Percentiles rank a stretch among this genome's conserved stretches.
Evolutionary conservation across 2,113 vertebrate genomes (phyloP).

Genomic region (Indicator indicator): DNA sequence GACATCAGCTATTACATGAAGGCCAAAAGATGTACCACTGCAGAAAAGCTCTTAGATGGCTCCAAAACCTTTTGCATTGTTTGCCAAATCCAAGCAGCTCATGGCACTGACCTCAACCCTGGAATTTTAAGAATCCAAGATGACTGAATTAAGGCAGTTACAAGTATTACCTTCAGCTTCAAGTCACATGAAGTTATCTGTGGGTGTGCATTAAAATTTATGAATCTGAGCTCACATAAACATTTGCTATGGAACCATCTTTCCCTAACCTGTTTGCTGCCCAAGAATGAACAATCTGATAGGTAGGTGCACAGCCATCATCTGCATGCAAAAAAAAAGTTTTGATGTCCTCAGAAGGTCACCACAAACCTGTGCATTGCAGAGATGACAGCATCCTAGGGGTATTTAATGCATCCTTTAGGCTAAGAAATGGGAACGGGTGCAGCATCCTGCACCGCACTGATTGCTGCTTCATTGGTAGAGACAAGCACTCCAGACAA

Average conservation of each 20-base stretch:
- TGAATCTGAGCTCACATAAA: conserved; percentile 13
- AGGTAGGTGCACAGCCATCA: neutral
- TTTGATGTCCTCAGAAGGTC: neutral
- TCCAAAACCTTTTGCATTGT: neutral
- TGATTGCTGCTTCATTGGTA: neutral
- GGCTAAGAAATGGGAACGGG: neutral
- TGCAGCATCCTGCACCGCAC: neutral
- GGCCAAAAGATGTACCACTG: neutral
- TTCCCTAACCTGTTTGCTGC: neutral
- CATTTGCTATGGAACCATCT: neutral
- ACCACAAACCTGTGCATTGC: rapidly evolving
- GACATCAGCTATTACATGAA: neutral
- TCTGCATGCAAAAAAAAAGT: neutral
- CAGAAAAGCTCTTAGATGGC: neutral
- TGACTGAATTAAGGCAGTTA: neutral
- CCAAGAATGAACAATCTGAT: neutral
- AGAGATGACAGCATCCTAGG: neutral
- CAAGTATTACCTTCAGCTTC: conserved; percentile 18
- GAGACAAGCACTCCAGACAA: neutral
- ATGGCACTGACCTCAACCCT: neutral
- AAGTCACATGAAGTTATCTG: conserved; percentile 25
- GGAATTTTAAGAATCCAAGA: neutral
- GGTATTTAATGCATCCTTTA: neutral
- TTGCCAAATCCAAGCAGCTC: neutral
- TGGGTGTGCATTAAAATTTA: conserved; percentile 47